These are phyloP conservation scores for Atrina japonica DNA, from an alignment of 2,888 invertebrate genomes.

Conservation along the genomic window DNA sequence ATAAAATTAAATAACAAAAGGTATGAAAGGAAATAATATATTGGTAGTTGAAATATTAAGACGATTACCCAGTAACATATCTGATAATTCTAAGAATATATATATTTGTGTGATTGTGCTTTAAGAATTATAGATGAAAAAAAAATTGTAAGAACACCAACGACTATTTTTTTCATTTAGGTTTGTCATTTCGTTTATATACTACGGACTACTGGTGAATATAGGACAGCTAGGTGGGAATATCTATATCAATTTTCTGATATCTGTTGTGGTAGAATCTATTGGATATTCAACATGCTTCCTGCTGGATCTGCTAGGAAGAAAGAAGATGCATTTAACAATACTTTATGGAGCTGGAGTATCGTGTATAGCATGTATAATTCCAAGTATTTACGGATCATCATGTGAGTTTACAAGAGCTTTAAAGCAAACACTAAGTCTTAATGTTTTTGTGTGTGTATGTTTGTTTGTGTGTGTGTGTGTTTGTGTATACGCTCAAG, in stretches of 20 bases:
- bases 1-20: no score
- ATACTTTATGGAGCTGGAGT: not conserved
- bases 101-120: no score
- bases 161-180: slow-evolving; percentile 3
- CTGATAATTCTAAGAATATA: no score
- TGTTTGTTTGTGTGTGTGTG: no score
- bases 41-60: no score
- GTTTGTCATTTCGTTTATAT: slow-evolving; percentile 12
- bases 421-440: no score
- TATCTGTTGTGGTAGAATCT: slow-evolving; percentile 11
- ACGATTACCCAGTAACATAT: no score
- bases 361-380: slow-evolving; percentile 1
- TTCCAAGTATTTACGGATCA: not conserved
- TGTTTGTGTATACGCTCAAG: no score
- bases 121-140: no score
- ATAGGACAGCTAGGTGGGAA: slow-evolving; percentile 8
- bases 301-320: not conserved
- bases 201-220: slow-evolving; percentile 21
- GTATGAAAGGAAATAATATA: no score
- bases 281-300: not conserved
- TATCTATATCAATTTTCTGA: slow-evolving; percentile 6
- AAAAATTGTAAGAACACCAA: no score
- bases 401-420: slow-evolving; percentile 8
- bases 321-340: slow-evolving; percentile 9
- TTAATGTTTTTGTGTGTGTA: no score